Conservation (phyloP, 2,113 vertebrate species). For the Nothoprocta pentlandii region DNA sequence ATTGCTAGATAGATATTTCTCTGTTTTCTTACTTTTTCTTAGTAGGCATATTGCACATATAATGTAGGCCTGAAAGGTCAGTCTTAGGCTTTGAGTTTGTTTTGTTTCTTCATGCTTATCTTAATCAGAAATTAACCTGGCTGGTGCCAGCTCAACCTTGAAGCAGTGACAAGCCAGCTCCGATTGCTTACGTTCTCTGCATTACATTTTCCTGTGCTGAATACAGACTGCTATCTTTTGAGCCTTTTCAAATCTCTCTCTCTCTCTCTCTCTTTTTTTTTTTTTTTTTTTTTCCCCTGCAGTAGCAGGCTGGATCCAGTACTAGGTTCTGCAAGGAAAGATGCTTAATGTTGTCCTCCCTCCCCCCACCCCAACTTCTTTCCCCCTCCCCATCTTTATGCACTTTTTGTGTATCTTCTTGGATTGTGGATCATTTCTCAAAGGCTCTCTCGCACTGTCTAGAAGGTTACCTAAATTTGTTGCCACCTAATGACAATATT, state of each 20-base stretch:
- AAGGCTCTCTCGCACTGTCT: neutral
- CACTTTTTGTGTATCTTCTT: neutral
- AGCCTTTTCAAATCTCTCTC: neutral
- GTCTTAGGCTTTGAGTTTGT: neutral
- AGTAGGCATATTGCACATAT: neutral
- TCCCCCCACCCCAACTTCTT: neutral
- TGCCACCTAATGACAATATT: neutral
- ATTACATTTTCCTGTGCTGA: neutral
- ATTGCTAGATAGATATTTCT: neutral
- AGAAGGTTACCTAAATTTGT: neutral
- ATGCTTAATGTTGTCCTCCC: neutral
- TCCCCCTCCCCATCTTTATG: neutral
- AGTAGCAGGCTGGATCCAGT: neutral
- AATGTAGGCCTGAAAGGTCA: neutral
- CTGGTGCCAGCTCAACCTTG: neutral
- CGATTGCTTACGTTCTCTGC: neutral
- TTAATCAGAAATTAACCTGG: neutral
- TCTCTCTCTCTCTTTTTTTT: neutral
- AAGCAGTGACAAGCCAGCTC: neutral
- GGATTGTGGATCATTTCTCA: neutral
- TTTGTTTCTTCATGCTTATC: neutral
- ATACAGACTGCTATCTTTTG: neutral
- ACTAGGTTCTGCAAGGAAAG: neutral
- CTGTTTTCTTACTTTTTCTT: neutral
- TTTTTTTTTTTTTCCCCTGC: neutral